Conservation (phyloP, 2,113 vertebrate species). For the Pyrgilauda ruficollis region DNA sequence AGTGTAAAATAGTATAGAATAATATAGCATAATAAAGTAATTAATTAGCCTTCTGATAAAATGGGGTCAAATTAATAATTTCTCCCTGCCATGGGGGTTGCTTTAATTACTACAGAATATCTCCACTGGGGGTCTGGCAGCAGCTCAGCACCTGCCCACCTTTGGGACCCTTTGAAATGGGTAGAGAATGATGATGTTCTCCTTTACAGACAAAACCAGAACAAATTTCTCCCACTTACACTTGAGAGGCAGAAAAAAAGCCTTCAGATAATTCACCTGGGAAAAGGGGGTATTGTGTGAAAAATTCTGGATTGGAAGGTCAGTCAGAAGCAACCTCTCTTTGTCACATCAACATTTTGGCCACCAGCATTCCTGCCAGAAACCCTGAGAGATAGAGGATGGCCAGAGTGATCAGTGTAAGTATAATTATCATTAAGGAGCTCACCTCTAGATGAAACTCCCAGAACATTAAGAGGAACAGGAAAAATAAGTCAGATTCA, state of each 20-base stretch:
- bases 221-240: neutral
- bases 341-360: neutral
- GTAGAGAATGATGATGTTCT: neutral
- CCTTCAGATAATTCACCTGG: neutral
- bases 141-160: neutral
- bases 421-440: neutral
- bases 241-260: neutral
- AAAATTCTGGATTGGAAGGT: neutral
- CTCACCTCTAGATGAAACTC: neutral
- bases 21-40: no score
- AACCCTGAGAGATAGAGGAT: neutral
- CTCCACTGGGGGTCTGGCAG: neutral
- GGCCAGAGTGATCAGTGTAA: neutral
- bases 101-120: no score
- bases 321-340: neutral
- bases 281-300: neutral
- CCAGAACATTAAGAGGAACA: neutral
- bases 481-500: neutral
- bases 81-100: no score
- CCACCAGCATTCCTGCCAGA: neutral
- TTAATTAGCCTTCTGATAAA: no score
- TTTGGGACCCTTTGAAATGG: neutral
- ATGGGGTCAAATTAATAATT: no score
- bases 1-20: no score
- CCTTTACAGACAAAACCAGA: neutral